Base-by-base conservation (phyloP, 2,797 vertebrate genomes). In the Pelodytes ibericus region DNA sequence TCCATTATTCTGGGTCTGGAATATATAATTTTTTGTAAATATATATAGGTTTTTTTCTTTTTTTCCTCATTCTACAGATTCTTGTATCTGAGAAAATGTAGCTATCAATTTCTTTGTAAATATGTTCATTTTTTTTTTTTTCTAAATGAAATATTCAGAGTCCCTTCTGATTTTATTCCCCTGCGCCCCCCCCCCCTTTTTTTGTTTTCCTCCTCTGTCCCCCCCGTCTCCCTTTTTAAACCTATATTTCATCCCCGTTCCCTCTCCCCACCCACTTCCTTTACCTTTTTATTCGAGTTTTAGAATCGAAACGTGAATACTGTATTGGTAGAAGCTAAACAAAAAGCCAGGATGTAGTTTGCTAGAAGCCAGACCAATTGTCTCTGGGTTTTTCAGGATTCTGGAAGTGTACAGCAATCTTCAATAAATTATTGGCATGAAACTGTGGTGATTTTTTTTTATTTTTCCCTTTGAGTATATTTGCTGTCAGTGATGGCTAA, bases 341-440 rank as follows among this genome's bases (percentile, higher is more conserved):
- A 62, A 51, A 72, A 67, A 62, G 76, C 75, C 63, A 69, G 76
- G 58, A 68, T 67, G 58, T 79, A 73, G 76, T 79, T 53, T 78
- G 70, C 11, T 61, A 72, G 76, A 31, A 56, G 76, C 58, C 64
- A 31, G 16, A 56, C 60, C 70, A 72, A 72, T 69, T 83, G 80
- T 82, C 85, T 82, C 84, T 87, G 84, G 86, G 84, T 83, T 83
- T 84, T 83, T 83, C 85, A 87, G 87, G 85, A 81, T 87, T 89
- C 87, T 87, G 87, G 87, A 87, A 85, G 86, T 90, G 88, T 90
- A 90, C 88, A 88, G 88, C 87, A 84, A 86, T 86, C 85, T 90
- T 90, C 87, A 90, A 89, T 90, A 90, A 90, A 90, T 90, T 90
- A 90, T 90, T 90, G 88, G 88, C 88, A 90, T 90, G 88, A 88